A percentile compares a stretch with the other conserved stretches of the same genome.
These are phyloP conservation scores for Conus ventricosus DNA, from an alignment of 1,140 invertebrate genomes.

Conservation along the genomic window DNA sequence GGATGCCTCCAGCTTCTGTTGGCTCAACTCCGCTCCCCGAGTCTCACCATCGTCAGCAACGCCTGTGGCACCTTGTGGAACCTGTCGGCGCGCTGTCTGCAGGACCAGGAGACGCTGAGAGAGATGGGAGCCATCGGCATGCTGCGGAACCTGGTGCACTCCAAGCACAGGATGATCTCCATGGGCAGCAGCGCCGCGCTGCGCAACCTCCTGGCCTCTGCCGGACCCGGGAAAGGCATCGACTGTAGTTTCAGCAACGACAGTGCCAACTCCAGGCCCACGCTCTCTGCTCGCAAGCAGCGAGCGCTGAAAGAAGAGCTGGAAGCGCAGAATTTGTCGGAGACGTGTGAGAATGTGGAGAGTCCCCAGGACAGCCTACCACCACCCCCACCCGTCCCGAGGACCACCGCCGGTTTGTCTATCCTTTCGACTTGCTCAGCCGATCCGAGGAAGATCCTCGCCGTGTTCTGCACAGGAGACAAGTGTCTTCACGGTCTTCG, in stretches of 20 bases:
- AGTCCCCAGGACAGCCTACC: slow-evolving; percentile 72
- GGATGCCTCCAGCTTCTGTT: slow-evolving; percentile 92
- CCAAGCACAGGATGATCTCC: slow-evolving; percentile 97
- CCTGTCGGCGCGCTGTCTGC: slow-evolving; percentile 89
- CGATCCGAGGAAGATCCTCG: slow-evolving; percentile 13
- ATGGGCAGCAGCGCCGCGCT: slow-evolving; percentile 95
- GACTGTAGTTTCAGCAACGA: slow-evolving; percentile 70
- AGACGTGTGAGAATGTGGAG: slow-evolving; percentile 95
- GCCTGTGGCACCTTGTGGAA: slow-evolving; percentile 98
- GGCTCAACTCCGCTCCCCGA: slow-evolving; percentile 93
- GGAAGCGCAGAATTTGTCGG: slow-evolving; percentile 88
- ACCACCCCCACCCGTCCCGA: not conserved
- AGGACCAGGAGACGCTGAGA: slow-evolving; percentile 92
- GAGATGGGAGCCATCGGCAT: slow-evolving; percentile 95
- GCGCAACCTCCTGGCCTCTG: slow-evolving; percentile 91
- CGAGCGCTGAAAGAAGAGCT: slow-evolving; percentile 91
- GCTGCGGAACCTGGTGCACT: slow-evolving; percentile 93
- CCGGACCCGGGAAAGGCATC: slow-evolving; percentile 54
- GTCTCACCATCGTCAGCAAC: slow-evolving; percentile 95
- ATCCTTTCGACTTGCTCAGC: slow-evolving; percentile 34
- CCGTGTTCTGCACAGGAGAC: not conserved
- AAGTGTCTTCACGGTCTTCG: slow-evolving; percentile 23
- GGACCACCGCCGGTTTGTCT: slow-evolving; percentile 42
- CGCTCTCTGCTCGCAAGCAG: slow-evolving; percentile 88
- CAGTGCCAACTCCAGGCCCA: slow-evolving; percentile 81